A percentile compares a stretch with the other conserved stretches of the same genome.
Conservation (phyloP, 1,140 invertebrate species). For the Tetramorium alpestre region DNA sequence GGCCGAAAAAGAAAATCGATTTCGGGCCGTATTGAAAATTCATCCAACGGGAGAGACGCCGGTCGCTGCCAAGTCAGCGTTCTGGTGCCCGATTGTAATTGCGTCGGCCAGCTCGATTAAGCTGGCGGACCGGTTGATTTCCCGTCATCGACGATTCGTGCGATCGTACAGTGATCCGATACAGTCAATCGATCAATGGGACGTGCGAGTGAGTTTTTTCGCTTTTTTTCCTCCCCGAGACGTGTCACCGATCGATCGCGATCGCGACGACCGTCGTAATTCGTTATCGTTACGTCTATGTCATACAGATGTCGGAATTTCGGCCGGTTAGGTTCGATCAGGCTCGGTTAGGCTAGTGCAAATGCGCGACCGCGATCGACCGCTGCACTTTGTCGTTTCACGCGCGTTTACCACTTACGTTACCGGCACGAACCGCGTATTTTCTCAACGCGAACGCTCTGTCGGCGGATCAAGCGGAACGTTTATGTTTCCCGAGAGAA, state of each 20-base stretch:
- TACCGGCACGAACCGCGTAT: slow-evolving; percentile 20
- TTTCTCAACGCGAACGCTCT: slow-evolving; percentile 18
- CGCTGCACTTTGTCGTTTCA: not conserved
- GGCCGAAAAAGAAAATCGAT: slow-evolving; percentile 62
- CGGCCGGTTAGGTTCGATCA: not conserved
- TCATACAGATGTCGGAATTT: slow-evolving; percentile 1
- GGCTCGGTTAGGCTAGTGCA: not conserved
- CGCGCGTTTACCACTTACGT: slow-evolving; percentile 24
- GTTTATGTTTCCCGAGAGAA: slow-evolving; percentile 35
- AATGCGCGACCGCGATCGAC: slow-evolving; percentile 13
- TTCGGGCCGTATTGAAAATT: slow-evolving; percentile 55
- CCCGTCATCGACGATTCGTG: not conserved
- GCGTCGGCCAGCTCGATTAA: slow-evolving; percentile 45
- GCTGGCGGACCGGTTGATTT: not conserved
- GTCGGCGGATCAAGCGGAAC: slow-evolving; percentile 13
- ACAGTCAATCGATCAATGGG: not conserved
- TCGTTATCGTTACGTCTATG: not conserved
- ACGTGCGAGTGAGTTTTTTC: not conserved
- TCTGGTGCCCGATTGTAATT: slow-evolving; percentile 35
- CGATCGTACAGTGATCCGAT: not conserved
- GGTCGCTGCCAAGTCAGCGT: slow-evolving; percentile 39
- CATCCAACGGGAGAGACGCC: not conserved
- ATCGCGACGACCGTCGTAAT: slow-evolving; percentile 1
- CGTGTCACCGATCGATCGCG: not conserved
- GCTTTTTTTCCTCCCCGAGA: not conserved